Evolutionary conservation across 2,113 vertebrate species (phyloP), one percentile per base, ranked within the genome.

Genomic region (Rhipidura dahli): DNA sequence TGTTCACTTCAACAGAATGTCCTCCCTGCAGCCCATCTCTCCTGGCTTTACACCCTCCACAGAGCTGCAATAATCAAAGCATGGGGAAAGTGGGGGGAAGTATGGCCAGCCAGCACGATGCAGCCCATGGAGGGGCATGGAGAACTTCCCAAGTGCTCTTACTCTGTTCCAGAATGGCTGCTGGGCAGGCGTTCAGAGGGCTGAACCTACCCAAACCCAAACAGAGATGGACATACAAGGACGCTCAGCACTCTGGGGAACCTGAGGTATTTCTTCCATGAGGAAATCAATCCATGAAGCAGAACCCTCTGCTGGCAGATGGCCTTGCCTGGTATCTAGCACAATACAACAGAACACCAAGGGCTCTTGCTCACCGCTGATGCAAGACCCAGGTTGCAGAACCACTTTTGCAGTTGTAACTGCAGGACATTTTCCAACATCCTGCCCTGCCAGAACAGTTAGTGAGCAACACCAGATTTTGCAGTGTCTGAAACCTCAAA

Each of bases 81-180:
- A n/a, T 0, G 0, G 37, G 14, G 21, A 20, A 66, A 27, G 16
- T 3, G 16, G 14, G 33, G 51, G 44, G 21, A 42, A 42, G 7
- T 5, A 7, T 10, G 9, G 17, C 56, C 73, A 81, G 72, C 6
- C 54, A 54, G 13, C 15, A 4, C 11, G 68, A 92, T 7, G 3
- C 31, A 73, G 57, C 50, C 22, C 39, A 20, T 3, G 3, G 3
- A 1, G 0, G 11, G 63, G 63, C 42, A 28, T 0, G 0, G 33
- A 56, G n/a, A 82, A 80, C 24, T 69, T 28, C 10, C 18, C 56
- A 59, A 83, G 33, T 15, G 47, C 11, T 73, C 73, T 17, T 35
- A 23, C 18, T 21, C 28, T 59, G 53, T 23, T 69, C 40, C 72
- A 69, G 40, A 71, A 59, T 0, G 0, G 64, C 65, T 71, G 22